Evolutionary conservation across 2,888 invertebrate genomes (phyloP).

Genomic region (Scaptomyza tumidula): DNA sequence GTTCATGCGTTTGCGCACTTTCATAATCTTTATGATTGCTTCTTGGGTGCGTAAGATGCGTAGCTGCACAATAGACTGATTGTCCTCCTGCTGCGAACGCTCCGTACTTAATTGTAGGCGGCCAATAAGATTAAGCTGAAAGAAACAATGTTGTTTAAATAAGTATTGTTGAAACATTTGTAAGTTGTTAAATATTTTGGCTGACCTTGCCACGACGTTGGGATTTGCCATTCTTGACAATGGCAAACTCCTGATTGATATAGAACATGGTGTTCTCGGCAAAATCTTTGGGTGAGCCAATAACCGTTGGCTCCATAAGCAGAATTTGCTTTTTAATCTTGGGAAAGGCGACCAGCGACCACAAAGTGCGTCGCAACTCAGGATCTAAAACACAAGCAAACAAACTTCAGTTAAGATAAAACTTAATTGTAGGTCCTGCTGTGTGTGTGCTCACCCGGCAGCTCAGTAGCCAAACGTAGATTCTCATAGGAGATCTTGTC

Average conservation of each 20-base stretch:
- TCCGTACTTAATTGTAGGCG: constrained; percentile 97
- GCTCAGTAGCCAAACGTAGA: constrained; percentile 96
- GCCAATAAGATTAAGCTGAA: constrained; percentile 95
- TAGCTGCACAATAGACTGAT: constrained; percentile 98
- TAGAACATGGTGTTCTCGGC: constrained; percentile 96
- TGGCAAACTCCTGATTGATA: constrained; percentile 98
- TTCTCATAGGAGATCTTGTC: constrained; percentile 99
- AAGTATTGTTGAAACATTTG: neutral
- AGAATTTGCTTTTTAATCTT: constrained; percentile 97
- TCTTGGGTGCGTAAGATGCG: constrained; percentile 97
- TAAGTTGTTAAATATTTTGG: neutral
- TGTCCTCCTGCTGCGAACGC: constrained; percentile 97
- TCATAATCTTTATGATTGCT: constrained; percentile 99
- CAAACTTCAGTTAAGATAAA: neutral
- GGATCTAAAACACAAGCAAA: constrained; percentile 86
- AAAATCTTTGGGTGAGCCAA: constrained; percentile 96
- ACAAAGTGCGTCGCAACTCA: constrained; percentile 96
- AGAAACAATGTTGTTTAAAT: neutral
- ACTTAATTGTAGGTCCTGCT: neutral
- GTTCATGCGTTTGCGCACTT: constrained; percentile 97
- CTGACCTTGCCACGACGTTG: constrained; percentile 95
- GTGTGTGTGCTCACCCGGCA: constrained; percentile 88
- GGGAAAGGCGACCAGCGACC: constrained; percentile 98
- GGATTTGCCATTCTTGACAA: constrained; percentile 96
- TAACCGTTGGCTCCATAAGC: constrained; percentile 89